A percentile compares a stretch with the other conserved stretches of the same genome.
Conservation (phyloP, 2,113 vertebrate genomes). For the Rhadina sibilatrix region DNA sequence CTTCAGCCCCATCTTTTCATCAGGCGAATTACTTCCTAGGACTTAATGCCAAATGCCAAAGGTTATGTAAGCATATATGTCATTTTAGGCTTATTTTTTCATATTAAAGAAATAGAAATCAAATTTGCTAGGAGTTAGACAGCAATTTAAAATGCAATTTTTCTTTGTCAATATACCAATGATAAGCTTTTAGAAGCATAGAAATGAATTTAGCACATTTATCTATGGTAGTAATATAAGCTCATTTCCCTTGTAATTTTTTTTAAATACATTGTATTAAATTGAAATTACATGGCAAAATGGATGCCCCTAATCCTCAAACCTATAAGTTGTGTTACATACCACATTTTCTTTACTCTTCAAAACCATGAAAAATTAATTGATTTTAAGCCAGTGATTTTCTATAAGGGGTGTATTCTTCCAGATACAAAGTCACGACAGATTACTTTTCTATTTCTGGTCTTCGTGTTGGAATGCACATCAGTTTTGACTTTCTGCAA, state of each 20-base stretch:
- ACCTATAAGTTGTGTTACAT: not conserved
- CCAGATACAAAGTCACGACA: not conserved
- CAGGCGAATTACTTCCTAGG: not conserved
- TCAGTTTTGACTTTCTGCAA: not conserved
- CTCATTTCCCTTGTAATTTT: not conserved
- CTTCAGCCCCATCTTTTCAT: not conserved
- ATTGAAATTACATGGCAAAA: not conserved
- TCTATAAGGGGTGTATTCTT: not conserved
- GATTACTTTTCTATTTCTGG: not conserved
- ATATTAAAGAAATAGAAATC: not conserved
- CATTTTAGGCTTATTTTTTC: not conserved
- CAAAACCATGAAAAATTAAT: not conserved
- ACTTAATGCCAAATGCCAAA: not conserved
- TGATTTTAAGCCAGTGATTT: not conserved
- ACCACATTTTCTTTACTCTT: not conserved
- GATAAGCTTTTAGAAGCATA: not conserved
- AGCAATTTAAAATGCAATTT: not conserved
- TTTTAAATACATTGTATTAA: not conserved
- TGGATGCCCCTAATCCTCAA: not conserved
- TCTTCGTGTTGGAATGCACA: not conserved
- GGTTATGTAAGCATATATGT: not conserved
- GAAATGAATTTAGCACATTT: not conserved
- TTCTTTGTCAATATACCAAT: not conserved
- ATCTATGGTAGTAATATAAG: not conserved
- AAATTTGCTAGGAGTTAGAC: not conserved